phyloP scores from a whole-genome alignment of 2,888 invertebrate species.

The Cephus spinipes region DNA sequence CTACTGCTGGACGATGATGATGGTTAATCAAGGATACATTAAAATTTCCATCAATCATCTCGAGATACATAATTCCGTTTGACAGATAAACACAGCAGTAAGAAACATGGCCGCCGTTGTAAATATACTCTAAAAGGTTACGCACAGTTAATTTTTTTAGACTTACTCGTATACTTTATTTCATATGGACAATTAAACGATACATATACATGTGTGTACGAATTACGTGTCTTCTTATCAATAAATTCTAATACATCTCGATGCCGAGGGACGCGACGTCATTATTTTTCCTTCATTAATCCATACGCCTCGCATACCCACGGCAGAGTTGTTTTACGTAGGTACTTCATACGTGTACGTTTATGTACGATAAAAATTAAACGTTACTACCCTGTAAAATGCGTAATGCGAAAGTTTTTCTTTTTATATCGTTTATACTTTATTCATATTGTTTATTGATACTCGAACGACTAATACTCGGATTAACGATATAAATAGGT shows the following conservation, averaged over 20 bases:
- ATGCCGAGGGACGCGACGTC: background rate
- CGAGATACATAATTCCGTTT: background rate
- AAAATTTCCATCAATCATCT: background rate
- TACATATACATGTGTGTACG: constrained; percentile 61
- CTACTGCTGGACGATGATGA: background rate
- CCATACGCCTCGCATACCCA: background rate
- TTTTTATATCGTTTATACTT: constrained; percentile 43
- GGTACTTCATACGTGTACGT: background rate
- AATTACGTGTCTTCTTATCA: constrained; percentile 51
- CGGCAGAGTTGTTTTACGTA: background rate
- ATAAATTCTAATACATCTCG: background rate
- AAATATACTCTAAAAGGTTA: background rate
- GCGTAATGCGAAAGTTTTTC: constrained; percentile 59
- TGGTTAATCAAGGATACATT: background rate
- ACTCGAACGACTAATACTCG: constrained; percentile 10
- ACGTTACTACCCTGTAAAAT: constrained; percentile 63
- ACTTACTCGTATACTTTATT: constrained; percentile 30
- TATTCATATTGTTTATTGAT: constrained; percentile 27
- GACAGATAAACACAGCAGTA: background rate
- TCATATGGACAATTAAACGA: constrained; percentile 61
- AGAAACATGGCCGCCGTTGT: background rate
- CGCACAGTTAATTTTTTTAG: background rate
- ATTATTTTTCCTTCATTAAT: background rate
- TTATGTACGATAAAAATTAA: constrained; percentile 43
- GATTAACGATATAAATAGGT: constrained; percentile 18